These are phyloP conservation scores for Hippoglossus hippoglossus DNA, from an alignment of 2,797 vertebrate genomes.

Conservation along the genomic window DNA sequence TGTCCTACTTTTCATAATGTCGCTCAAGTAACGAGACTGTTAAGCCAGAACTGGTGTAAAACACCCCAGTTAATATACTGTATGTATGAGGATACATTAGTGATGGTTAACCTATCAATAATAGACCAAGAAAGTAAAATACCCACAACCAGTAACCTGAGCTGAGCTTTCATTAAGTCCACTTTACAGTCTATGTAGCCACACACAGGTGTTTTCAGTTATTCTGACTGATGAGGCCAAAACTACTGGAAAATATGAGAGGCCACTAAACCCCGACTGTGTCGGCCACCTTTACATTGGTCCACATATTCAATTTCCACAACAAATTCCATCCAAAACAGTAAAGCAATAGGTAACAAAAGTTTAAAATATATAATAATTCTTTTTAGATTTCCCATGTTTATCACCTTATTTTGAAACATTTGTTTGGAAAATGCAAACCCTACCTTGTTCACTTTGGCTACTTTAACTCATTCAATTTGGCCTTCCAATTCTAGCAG, in stretches of 20 bases:
- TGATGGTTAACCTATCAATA: not conserved
- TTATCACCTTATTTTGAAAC: too few relatives aligned
- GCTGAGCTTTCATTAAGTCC: not conserved
- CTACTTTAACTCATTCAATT: not conserved
- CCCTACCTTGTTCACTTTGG: not conserved
- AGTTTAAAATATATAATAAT: too few relatives aligned
- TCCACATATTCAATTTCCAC: not conserved
- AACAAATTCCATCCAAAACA: not conserved
- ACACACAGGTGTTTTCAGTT: slow-evolving; percentile 49
- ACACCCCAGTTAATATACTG: not conserved
- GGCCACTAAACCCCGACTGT: slow-evolving; percentile 18
- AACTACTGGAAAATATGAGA: slow-evolving; percentile 18
- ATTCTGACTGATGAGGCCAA: slow-evolving; percentile 25
- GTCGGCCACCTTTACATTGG: not conserved
- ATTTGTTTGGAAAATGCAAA: too few relatives aligned
- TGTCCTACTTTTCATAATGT: slow-evolving; percentile 3
- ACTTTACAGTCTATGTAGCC: not conserved
- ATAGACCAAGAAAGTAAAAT: not conserved
- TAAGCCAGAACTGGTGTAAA: not conserved
- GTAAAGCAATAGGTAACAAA: too few relatives aligned
- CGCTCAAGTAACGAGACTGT: not conserved
- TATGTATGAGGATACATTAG: not conserved
- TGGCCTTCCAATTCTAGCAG: too few relatives aligned
- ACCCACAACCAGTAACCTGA: not conserved
- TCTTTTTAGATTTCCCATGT: too few relatives aligned